Evolutionary conservation across 2,113 vertebrate genomes (phyloP).

Genomic region (Corythoichthys intestinalis): DNA sequence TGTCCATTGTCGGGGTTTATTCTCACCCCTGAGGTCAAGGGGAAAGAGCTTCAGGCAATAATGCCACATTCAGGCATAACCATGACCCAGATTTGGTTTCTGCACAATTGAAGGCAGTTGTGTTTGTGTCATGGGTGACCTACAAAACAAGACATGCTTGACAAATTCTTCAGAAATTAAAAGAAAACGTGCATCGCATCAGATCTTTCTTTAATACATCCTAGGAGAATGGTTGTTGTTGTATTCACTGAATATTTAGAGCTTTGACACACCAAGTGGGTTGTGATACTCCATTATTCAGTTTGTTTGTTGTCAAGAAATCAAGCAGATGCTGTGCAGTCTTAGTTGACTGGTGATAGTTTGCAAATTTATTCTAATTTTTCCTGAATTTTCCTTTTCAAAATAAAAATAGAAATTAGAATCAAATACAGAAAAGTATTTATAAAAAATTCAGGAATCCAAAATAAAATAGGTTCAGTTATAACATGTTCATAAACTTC

Average conservation of each 20-base stretch:
- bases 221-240: slow-evolving; percentile 55
- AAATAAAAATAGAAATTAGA: not conserved
- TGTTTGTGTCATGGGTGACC: slow-evolving; percentile 68
- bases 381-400: not conserved
- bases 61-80: slow-evolving; percentile 42
- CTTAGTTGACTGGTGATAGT: slow-evolving; percentile 18
- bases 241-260: slow-evolving; percentile 60
- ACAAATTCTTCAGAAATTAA: slow-evolving; percentile 63
- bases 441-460: too few species aligned
- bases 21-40: slow-evolving; percentile 47
- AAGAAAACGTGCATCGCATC: slow-evolving; percentile 38
- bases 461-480: too few species aligned
- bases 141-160: slow-evolving; percentile 70
- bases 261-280: slow-evolving; percentile 48
- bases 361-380: slow-evolving; percentile 10
- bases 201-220: slow-evolving; percentile 47
- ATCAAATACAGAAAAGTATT: not conserved
- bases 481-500: too few species aligned
- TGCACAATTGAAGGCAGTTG: slow-evolving; percentile 48
- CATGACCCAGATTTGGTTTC: slow-evolving; percentile 65
- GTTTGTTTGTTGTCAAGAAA: slow-evolving; percentile 56
- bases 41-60: slow-evolving; percentile 57
- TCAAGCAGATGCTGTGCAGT: slow-evolving; percentile 16
- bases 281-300: slow-evolving; percentile 59
- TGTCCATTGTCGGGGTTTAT: slow-evolving; percentile 7